Base-by-base conservation (phyloP, 2,888 invertebrate genomes). In the Atethmia centrago region DNA sequence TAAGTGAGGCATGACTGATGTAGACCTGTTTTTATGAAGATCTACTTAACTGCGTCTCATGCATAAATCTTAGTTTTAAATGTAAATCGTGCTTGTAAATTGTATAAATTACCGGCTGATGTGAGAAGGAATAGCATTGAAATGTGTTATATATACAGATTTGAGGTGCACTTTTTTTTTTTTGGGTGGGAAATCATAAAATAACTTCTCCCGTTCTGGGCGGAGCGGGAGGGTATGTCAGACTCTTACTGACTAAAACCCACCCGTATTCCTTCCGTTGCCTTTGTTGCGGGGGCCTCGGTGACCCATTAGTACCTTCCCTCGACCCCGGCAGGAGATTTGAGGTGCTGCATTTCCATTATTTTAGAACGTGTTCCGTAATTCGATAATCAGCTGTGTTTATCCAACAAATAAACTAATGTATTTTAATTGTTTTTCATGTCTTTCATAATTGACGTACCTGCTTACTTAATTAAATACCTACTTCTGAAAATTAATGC, bases 1-100 rank as follows among this genome's bases (percentile, higher is more conserved):
- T 64, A 72, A 79, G 64, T 77, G 71, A 85, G 59, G 75, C 84
- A 63, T 79, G 70, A 70, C 74, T 79, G 75, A 84, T 84, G 56
- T 62, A 56, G 42, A 82, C 58, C 28, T 40, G 71, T 83, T 83
- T 74, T 83, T 84, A 51, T 71, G 14, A 40, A 59, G 25, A 81
- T 83, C 65, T 58, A 71, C 42, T 65, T 84, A 76, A 76, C 76
- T 77, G 69, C 55, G 25, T 67, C 59, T 56, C 64, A 83, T 67
- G 80, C n/a, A 83, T 81, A 71, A 67, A 71, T 74, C 42, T 51
- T 49, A 65, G 68, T 40, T 74, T 67, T 61, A 64, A 79, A 83
- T 79, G 80, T 70, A 74, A 79, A 85, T 85, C n/a, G 63, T 59
- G 58, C 45, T 79, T 63, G 42, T 78, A 69, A 80, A 67, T 63